Evolutionary conservation across 2,888 invertebrate genomes (phyloP).

Genomic region (Dorcus hopei): DNA sequence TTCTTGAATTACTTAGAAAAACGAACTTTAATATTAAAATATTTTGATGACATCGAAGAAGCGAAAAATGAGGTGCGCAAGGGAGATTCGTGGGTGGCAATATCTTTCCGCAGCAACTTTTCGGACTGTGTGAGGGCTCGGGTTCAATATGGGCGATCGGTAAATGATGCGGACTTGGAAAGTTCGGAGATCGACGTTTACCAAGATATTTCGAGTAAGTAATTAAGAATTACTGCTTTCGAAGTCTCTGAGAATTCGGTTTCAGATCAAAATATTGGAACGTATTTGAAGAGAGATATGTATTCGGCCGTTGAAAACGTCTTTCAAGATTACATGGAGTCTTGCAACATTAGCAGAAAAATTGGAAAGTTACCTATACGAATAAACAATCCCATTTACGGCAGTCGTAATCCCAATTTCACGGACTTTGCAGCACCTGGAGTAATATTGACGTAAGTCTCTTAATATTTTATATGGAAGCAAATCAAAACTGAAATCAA

Average conservation of each 20-base stretch:
- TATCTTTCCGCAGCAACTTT: constrained; percentile 75
- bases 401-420: constrained; percentile 74
- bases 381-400: constrained; percentile 74
- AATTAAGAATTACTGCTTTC: background rate
- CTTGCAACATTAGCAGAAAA: constrained; percentile 64
- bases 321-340: constrained; percentile 58
- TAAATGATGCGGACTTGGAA: constrained; percentile 58
- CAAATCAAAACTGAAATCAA: too few relatives aligned
- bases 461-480: background rate
- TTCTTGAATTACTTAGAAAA: constrained; percentile 69
- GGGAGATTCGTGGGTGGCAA: constrained; percentile 74
- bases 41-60: constrained; percentile 50
- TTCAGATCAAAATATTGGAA: constrained; percentile 86
- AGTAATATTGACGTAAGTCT: constrained; percentile 77
- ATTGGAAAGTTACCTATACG: constrained; percentile 60
- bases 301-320: constrained; percentile 72
- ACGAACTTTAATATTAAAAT: constrained; percentile 61
- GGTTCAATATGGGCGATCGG: constrained; percentile 50
- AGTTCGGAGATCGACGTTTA: constrained; percentile 67
- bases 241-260: constrained; percentile 16
- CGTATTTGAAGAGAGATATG: constrained; percentile 71
- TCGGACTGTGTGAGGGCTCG: constrained; percentile 62
- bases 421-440: constrained; percentile 95
- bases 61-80: constrained; percentile 65
- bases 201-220: constrained; percentile 83